A percentile compares a stretch with the other conserved stretches of the same genome.
Conservation (phyloP, 2,797 vertebrate species). For the Thaleichthys pacificus region DNA sequence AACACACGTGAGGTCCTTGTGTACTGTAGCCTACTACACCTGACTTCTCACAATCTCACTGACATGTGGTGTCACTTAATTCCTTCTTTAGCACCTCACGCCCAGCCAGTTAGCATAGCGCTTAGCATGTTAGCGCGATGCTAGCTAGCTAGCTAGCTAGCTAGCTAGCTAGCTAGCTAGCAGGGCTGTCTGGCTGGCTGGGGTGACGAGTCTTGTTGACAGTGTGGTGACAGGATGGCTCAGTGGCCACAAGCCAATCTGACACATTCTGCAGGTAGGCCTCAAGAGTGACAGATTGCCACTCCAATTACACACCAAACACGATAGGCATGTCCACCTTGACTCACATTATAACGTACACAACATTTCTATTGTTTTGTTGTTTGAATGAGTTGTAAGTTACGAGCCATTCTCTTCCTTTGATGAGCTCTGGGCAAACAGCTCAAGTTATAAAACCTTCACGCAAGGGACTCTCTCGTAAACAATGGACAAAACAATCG, state of each 20-base stretch:
- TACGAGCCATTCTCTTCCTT: background rate
- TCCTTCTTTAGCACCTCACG: slow-evolving; percentile 37
- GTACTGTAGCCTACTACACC: slow-evolving; percentile 31
- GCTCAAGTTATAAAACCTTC: background rate
- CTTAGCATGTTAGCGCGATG: slow-evolving; percentile 39
- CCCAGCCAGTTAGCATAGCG: slow-evolving; percentile 34
- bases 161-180: slow-evolving; percentile 11
- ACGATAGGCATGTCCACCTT: background rate
- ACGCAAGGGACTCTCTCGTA: background rate
- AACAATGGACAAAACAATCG: background rate
- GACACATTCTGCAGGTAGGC: background rate
- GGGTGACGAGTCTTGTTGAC: slow-evolving; percentile 9
- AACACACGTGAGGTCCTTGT: slow-evolving; percentile 36
- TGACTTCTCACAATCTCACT: slow-evolving; percentile 54
- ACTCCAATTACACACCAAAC: background rate
- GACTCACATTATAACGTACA: background rate
- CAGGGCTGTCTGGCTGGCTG: slow-evolving; percentile 5
- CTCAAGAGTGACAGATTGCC: slow-evolving; percentile 5
- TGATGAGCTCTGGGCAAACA: background rate
- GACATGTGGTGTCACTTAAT: slow-evolving; percentile 44
- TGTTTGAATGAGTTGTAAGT: background rate
- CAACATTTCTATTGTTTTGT: slow-evolving; percentile 5
- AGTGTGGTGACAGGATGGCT: slow-evolving; percentile 4
- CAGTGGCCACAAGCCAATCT: background rate
- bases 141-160: slow-evolving; percentile 10